Base-by-base conservation (phyloP, 2,888 invertebrate genomes). In the Entomobrya proxima region DNA sequence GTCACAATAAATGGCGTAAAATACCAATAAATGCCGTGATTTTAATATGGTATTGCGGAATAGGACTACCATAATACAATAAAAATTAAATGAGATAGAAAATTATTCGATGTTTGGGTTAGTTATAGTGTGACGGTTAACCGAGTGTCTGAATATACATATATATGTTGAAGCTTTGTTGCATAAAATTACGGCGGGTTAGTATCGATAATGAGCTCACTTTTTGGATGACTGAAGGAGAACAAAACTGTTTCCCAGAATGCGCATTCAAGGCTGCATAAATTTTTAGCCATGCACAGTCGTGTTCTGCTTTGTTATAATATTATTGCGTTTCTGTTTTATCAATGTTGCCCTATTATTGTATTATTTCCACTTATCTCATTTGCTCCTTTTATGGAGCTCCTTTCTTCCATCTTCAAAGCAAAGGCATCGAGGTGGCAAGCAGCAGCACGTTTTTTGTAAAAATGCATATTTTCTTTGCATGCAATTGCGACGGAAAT, bases 401-500 rank as follows among this genome's bases (percentile, higher is more conserved):
- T 61, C 7, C 67, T 40, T 21, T 44, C 44, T 40, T 35, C 37
- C 37, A 35, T 55, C 35, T 5, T 52, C 35, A 32, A 32, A 2
- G 13, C 9, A 50, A 75, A 35, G 24, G 11, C 21, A 18, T 21
- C 55, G 52, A 11, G 55, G 37, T 21, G 27, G 47, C 24, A 30
- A 55, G 76, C 27, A 24, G 50, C 15, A 27, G 55, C 27, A 55
- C 15, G 32, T 24, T 40, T 77, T 69, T 30, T 61, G 32, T 78
- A 80, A 69, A 69, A 80, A 80, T 80, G 79, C 69, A 80, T 58
- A 72, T 74, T 74, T 64, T 82, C 50, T 75, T 32, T 13, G 64
- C 72, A 82, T 81, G 82, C 76, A 80, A 80, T 80, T 69, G 40
- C 55, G 72, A 55, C 80, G 80, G 80, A 80, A 80, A 80, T 80